Conservation (phyloP, 2,797 vertebrate genomes). For the Phoxinus dragarum region DNA sequence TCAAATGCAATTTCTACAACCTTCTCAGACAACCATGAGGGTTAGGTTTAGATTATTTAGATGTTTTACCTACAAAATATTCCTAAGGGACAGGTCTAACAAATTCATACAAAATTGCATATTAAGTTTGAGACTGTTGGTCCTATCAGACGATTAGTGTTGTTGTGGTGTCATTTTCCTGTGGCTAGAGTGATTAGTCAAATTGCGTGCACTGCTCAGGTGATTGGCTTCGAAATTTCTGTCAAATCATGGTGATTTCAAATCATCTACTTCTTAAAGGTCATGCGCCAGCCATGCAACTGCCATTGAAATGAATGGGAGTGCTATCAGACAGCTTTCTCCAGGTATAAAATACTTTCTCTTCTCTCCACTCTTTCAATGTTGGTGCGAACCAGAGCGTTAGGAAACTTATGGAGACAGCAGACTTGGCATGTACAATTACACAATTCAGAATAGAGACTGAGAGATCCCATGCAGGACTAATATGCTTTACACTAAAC, state of each 20-base stretch:
- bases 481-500: conserved; percentile 52
- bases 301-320: not conserved
- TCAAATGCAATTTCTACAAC: not conserved
- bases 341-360: not conserved
- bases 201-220: not conserved
- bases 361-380: not conserved
- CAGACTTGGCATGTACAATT: conserved; percentile 59
- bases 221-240: not conserved
- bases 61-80: not conserved
- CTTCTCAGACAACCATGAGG: not conserved
- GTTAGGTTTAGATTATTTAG: not conserved
- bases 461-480: conserved; percentile 59
- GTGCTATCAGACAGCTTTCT: not conserved
- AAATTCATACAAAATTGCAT: not conserved
- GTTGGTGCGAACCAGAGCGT: conserved; percentile 44
- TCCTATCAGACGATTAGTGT: not conserved
- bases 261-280: not conserved
- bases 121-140: not conserved
- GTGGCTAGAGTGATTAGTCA: not conserved
- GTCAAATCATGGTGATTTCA: not conserved
- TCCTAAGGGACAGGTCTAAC: no score
- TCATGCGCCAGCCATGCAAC: not conserved
- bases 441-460: conserved; percentile 49
- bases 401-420: conserved; percentile 52
- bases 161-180: not conserved